Percentiles rank a stretch among this genome's conserved stretches.
Evolutionary conservation across 2,888 invertebrate species (phyloP).

Genomic region (Macaria liturata): DNA sequence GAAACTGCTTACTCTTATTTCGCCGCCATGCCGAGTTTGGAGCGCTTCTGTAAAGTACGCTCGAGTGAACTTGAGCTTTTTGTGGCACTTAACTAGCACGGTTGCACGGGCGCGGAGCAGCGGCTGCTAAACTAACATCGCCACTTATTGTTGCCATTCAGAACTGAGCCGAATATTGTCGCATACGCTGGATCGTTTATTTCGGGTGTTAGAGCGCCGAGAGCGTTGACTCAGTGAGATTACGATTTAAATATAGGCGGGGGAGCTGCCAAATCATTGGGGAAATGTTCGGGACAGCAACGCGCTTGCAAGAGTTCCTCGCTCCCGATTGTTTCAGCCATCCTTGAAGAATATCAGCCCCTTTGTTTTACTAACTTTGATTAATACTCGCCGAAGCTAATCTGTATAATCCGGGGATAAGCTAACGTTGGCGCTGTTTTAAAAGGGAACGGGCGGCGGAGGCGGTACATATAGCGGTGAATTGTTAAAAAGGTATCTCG

Average conservation of each 20-base stretch:
- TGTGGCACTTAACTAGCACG: constrained; percentile 5
- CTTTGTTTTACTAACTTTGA: constrained; percentile 28
- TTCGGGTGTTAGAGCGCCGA: constrained; percentile 68
- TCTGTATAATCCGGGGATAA: constrained; percentile 19
- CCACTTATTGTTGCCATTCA: constrained; percentile 54
- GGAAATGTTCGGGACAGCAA: constrained; percentile 61
- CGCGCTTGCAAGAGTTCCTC: constrained; percentile 52
- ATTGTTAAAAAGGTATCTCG: not conserved
- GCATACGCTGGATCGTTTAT: constrained; percentile 69
- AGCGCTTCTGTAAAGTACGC: constrained; percentile 5
- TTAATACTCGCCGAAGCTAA: constrained; percentile 18
- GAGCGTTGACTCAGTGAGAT: constrained; percentile 81
- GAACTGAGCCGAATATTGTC: constrained; percentile 64
- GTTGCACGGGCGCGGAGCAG: constrained; percentile 5
- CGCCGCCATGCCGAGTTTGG: constrained; percentile 8
- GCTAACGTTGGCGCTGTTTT: constrained; percentile 4
- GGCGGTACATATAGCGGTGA: constrained; percentile 2
- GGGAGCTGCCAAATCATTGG: constrained; percentile 80
- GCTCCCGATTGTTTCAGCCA: constrained; percentile 58
- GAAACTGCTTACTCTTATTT: constrained; percentile 5
- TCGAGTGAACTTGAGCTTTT: constrained; percentile 2
- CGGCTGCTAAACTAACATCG: constrained; percentile 12
- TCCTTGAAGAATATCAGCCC: constrained; percentile 25
- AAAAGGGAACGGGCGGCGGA: not conserved
- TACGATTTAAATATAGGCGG: constrained; percentile 81